Evolutionary conservation across 2,113 vertebrate species (phyloP).

Genomic region (Anoura caudifer): DNA sequence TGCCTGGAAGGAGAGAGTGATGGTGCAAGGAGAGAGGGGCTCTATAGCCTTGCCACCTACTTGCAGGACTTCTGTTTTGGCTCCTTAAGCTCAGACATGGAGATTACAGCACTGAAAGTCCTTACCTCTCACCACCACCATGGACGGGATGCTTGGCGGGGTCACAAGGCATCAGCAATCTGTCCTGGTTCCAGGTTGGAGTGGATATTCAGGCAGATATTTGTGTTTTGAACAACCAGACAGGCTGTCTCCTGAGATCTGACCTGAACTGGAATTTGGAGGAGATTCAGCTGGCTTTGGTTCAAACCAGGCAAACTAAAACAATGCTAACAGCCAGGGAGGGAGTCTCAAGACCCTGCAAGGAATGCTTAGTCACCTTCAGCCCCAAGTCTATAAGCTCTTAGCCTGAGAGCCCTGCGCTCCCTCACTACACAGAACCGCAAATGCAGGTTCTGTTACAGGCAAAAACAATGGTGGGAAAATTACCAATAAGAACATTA

Average conservation of each 20-base stretch:
- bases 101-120: background rate
- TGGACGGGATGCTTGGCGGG: background rate
- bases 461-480: background rate
- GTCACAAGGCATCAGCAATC: background rate
- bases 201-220: constrained; percentile 8
- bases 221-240: constrained; percentile 50
- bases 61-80: background rate
- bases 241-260: constrained; percentile 71
- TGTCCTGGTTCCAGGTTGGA: background rate
- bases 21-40: background rate
- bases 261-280: constrained; percentile 70
- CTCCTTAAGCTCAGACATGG: background rate
- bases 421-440: background rate
- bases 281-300: constrained; percentile 57
- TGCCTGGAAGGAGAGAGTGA: background rate
- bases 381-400: background rate
- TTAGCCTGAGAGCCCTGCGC: background rate
- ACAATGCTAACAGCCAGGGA: constrained; percentile 31
- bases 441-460: background rate
- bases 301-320: constrained; percentile 60
- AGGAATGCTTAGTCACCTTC: constrained; percentile 34
- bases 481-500: background rate
- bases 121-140: background rate
- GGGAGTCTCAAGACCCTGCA: background rate
- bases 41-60: background rate